phyloP scores from a whole-genome alignment of 2,797 vertebrate genomes.

The Ciconia nigra region DNA sequence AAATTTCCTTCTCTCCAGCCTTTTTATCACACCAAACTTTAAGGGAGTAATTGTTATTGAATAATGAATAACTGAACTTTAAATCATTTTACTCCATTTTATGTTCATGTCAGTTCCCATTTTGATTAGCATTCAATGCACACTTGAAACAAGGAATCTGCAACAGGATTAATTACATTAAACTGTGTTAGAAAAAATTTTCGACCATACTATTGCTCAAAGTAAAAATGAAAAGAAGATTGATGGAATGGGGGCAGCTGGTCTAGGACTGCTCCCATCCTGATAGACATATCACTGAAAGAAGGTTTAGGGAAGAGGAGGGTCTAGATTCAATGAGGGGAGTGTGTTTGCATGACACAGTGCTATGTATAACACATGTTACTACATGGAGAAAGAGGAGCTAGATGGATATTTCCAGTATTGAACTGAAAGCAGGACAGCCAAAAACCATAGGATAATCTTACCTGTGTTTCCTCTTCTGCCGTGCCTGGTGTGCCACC shows the following conservation, averaged over 20 bases:
- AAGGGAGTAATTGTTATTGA: neutral
- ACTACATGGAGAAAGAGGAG: neutral
- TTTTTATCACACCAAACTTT: neutral
- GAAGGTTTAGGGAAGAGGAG: neutral
- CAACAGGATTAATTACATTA: neutral
- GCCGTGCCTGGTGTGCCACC: neutral
- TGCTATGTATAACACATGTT: neutral
- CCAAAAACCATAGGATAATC: neutral
- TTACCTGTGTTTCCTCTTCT: neutral
- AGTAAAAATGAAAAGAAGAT: neutral
- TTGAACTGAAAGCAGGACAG: neutral
- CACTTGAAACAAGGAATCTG: neutral
- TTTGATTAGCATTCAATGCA: neutral
- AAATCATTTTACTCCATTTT: neutral
- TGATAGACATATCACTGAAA: fast-evolving
- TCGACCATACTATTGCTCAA: fast-evolving
- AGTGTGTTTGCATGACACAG: neutral
- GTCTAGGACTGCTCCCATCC: neutral
- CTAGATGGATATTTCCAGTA: fast-evolving
- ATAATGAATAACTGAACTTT: neutral
- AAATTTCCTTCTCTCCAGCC: neutral
- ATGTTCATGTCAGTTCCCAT: fast-evolving
- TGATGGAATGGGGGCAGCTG: neutral
- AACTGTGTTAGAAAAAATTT: neutral
- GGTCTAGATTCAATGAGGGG: fast-evolving